Evolutionary conservation across 2,113 vertebrate genomes (phyloP).

Genomic region (Silurus glanis): DNA sequence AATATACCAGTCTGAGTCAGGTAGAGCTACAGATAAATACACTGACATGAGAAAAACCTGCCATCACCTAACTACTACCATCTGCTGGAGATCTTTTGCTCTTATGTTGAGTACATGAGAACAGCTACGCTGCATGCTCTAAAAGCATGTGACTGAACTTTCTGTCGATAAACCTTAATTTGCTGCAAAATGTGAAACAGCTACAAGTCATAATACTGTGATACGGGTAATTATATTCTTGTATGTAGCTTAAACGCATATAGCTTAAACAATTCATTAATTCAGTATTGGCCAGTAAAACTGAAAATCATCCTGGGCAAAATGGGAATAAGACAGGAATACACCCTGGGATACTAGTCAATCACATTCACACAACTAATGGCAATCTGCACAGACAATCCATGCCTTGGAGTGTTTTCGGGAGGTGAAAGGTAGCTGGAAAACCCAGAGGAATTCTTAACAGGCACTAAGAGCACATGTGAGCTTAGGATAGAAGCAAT

Average conservation of each 20-base stretch:
- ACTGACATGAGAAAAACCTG: neutral
- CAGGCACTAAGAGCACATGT: neutral
- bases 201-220: neutral
- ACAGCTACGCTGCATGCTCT: neutral
- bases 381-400: neutral
- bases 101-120: neutral
- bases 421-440: neutral
- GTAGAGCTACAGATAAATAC: neutral
- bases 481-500: neutral
- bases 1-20: neutral
- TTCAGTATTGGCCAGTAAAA: neutral
- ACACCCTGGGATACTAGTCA: neutral
- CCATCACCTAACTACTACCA: slow-evolving; percentile 3
- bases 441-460: neutral
- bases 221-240: neutral
- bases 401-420: neutral
- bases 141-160: neutral
- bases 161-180: neutral
- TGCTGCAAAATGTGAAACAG: neutral
- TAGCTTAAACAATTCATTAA: no score
- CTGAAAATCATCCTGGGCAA: neutral
- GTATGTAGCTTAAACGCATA: no score
- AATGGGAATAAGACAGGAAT: neutral
- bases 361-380: neutral
- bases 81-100: neutral